These are phyloP conservation scores for Actinernus sp. DNA, from an alignment of 92 coral and sea anemone species.

Conservation along the genomic window DNA sequence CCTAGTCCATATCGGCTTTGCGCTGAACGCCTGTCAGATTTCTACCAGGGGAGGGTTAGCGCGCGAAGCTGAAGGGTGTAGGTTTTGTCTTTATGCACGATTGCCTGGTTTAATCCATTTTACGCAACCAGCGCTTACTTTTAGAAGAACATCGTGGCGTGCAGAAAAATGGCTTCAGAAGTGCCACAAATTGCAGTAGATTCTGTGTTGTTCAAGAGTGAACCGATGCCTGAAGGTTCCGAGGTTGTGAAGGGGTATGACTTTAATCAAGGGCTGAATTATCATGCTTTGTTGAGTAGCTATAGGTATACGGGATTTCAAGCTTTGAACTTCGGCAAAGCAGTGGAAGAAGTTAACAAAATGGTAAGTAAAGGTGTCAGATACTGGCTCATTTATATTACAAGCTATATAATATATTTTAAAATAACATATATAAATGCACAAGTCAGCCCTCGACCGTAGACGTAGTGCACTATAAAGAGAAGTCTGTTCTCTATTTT, in stretches of 20 bases:
- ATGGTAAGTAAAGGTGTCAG: conserved; percentile 75
- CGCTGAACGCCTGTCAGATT: no score
- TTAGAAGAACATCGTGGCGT: no score
- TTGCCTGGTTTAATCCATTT: no score
- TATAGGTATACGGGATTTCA: conserved; percentile 89
- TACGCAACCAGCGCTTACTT: no score
- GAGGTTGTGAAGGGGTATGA: conserved; percentile 87
- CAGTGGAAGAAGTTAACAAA: conserved; percentile 92
- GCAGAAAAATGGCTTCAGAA: no score
- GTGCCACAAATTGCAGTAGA: conserved; percentile 60
- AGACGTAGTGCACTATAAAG: neutral
- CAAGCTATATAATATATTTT: neutral
- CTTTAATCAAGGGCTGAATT: conserved; percentile 86
- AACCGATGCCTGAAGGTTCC: conserved; percentile 79
- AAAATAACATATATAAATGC: no score
- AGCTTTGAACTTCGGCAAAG: conserved; percentile 91
- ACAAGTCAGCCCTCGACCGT: no score
- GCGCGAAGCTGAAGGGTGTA: no score
- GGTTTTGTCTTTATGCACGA: no score
- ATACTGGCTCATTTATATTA: neutral
- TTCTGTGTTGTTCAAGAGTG: conserved; percentile 65
- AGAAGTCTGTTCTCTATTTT: no score
- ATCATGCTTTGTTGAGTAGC: conserved; percentile 76
- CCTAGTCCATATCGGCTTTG: neutral
- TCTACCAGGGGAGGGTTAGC: no score